Evolutionary conservation across 2,113 vertebrate genomes (phyloP), one percentile per base, ranked within the genome.

Genomic region (Channa argus): DNA sequence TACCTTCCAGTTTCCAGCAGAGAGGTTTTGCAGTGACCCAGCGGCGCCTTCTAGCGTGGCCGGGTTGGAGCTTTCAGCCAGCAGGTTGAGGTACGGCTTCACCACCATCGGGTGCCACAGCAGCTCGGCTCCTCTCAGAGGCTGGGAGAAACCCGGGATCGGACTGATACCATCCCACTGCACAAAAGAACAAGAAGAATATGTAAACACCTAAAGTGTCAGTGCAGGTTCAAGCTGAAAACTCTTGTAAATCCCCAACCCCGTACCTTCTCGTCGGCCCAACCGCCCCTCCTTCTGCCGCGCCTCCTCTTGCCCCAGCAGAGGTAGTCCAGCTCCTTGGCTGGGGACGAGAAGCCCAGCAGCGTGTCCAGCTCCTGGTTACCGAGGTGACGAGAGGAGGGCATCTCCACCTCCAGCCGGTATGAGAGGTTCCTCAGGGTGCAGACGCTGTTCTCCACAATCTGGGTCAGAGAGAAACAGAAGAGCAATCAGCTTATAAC

Each of bases 221-320:
- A 41, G 39, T 4, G 39, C 39, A 41, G 39, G 39, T 41, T 5
- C 4, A 37, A 34, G 2, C 7, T 24, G 24, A 24, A 24, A 24
- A 24, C 24, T 24, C 24, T 24, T 24, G 24, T 24, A 1, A 24
- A 24, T 24, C 1, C 24, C 24, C 24, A 24, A 24, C 24, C 24
- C 12, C 0, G 0, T 86, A 96, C 98, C 96, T 98, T 96, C 69
- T 97, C 97, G n/a, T 99, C 88, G 0, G 83, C 73, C 97, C 88
- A 96, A 95, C 38, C 94, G 85, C 52, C 89, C 86, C 94, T 95
- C 91, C 96, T 98, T 92, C 98, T 96, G 91, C 97, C 97, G 47
- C 96, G 97, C 93, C 96, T 97, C 79, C 96, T 96, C 77, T 97
- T 96, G 7, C 98, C 98, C 98, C 97, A 99, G 93, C 98, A 99